Evolutionary conservation across 2,888 invertebrate species (phyloP).

Genomic region (Apamea epomidion): DNA sequence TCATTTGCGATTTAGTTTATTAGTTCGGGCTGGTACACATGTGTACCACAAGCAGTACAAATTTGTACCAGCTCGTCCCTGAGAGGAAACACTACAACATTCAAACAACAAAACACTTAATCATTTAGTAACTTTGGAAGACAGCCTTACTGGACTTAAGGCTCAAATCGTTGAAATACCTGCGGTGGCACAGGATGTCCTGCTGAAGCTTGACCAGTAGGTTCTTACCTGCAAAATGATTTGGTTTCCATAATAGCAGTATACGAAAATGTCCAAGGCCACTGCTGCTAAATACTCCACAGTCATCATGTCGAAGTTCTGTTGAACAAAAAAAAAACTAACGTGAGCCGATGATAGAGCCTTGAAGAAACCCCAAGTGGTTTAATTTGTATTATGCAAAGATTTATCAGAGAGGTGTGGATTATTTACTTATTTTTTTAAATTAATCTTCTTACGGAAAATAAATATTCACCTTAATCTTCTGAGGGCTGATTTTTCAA

Average conservation of each 20-base stretch:
- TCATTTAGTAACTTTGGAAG: neutral
- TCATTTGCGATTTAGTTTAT: neutral
- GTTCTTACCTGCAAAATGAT: conserved; percentile 82
- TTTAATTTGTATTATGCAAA: neutral
- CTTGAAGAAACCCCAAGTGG: neutral
- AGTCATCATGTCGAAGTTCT: conserved; percentile 85
- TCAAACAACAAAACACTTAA: neutral
- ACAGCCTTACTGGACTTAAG: neutral
- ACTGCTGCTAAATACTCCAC: conserved; percentile 85
- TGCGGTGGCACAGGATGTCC: neutral
- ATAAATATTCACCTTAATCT: neutral
- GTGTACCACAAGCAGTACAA: neutral
- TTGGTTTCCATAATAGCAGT: conserved; percentile 86
- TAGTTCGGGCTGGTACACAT: neutral
- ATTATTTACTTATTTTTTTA: neutral
- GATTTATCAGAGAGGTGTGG: neutral
- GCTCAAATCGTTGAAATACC: no score
- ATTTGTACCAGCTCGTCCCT: neutral
- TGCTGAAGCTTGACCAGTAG: neutral
- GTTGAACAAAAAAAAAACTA: conserved; percentile 39
- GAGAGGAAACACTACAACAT: no score
- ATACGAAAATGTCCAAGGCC: conserved; percentile 84
- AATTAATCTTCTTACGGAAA: neutral
- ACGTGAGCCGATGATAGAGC: neutral
- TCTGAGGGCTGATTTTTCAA: no score